Conservation (phyloP, 2,113 vertebrate species). For the Grallaria varia region DNA sequence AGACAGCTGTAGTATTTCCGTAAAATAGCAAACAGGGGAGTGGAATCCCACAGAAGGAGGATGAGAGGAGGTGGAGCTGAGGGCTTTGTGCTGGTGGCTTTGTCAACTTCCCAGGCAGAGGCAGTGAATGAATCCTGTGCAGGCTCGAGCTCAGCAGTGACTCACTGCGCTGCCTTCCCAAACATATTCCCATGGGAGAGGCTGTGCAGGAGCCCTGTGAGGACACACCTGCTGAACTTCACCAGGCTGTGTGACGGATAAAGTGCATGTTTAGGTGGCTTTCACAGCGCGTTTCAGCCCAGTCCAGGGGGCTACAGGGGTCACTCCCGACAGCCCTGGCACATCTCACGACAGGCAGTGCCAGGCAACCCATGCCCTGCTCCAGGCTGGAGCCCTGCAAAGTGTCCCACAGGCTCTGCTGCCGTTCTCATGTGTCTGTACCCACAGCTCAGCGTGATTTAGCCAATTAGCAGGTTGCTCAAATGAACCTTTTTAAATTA, state of each 20-base stretch:
- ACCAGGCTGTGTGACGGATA: not conserved
- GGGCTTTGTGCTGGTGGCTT: not conserved
- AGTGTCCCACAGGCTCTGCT: not conserved
- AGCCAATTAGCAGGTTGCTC: not conserved
- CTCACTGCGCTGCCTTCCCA: not conserved
- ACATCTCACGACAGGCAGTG: not conserved
- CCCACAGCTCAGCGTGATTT: not conserved
- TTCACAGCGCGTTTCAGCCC: not conserved
- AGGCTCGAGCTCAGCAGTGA: not conserved
- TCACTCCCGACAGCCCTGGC: not conserved
- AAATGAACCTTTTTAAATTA: not conserved
- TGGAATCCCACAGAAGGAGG: not conserved
- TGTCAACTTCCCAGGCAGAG: not conserved
- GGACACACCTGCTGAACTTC: not conserved
- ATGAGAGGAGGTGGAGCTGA: not conserved
- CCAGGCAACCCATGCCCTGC: not conserved
- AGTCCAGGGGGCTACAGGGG: not conserved
- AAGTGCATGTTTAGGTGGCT: not conserved
- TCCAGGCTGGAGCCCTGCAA: not conserved
- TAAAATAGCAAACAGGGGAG: not conserved
- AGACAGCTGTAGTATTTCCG: not conserved
- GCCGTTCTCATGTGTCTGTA: not conserved
- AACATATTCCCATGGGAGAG: not conserved
- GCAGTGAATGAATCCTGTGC: not conserved
- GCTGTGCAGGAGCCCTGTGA: not conserved